Base-by-base conservation (phyloP, 2,113 vertebrate genomes). In the Pachycephala philippinensis region DNA sequence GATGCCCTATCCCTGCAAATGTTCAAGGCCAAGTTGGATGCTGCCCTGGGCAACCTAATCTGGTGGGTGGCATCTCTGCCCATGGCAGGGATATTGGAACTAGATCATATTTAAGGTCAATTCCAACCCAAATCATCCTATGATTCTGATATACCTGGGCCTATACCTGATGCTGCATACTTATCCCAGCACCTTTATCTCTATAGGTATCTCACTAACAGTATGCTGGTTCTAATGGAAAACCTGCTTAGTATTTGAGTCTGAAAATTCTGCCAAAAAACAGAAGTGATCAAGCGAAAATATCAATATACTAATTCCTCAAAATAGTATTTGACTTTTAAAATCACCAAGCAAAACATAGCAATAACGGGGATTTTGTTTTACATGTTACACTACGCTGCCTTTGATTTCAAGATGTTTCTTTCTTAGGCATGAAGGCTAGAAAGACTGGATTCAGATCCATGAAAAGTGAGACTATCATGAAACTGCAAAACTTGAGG, bases 311-410 rank as follows among this genome's bases (percentile, higher is more conserved):
- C 9, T 30, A 44, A 71, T 56, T 68, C 20, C 16, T 87, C 28
- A 69, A 50, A 80, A 40, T n/a, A 42, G 13, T 13, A 45, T 40
- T 78, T 68, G 27, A 56, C 84, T 89, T 94, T 79, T 68, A 83
- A 56, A 85, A 52, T 45, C 37, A 53, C 11, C 20, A 26, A 35
- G 26, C 37, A 70, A 54, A 83, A 80, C 14, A 50, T 1, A 65
- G 9, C 18, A 57, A 39, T 59, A 89, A 33, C 19, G 56, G 21
- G 17, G 8, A 2, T 4, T 74, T 84, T 5, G 1, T 33, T 70
- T 42, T 61, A 76, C 0, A 0, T 2, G 0, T 49, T 61, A 75
- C 42, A 21, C 9, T 79, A 54, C 0, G 0, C 15, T 65, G 37
- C 40, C 45, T 68, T 76, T 49, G 21, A 63, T 84, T 59, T 84